These are phyloP conservation scores for Ophion ellenae DNA, from an alignment of 2,888 invertebrate species.

Conservation along the genomic window DNA sequence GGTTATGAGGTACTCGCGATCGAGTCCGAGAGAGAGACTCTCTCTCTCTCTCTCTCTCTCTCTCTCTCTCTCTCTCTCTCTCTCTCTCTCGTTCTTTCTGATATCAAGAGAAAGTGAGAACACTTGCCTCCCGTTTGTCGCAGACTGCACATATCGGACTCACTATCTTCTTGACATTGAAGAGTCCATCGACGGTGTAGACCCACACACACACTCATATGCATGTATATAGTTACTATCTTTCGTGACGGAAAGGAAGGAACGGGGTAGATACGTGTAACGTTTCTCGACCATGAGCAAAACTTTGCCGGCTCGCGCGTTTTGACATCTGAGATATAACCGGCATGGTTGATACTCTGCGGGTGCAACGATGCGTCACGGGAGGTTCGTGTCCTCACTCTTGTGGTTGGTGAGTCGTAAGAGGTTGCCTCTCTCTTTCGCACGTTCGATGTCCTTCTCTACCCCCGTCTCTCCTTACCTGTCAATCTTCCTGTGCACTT, in stretches of 20 bases:
- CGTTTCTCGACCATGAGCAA: conserved; percentile 60
- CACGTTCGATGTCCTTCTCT: conserved; percentile 18
- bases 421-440: conserved; percentile 10
- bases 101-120: background rate
- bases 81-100: conserved; percentile 20
- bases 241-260: conserved; percentile 41
- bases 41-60: too few relatives aligned
- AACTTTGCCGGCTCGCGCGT: conserved; percentile 68
- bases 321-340: conserved; percentile 71
- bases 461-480: conserved; percentile 55
- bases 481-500: conserved; percentile 47
- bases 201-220: conserved; percentile 8
- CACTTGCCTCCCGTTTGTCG: conserved; percentile 30
- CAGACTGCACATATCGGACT: conserved; percentile 61
- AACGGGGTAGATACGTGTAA: conserved; percentile 50
- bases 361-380: conserved; percentile 58
- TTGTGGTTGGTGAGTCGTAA: conserved; percentile 25
- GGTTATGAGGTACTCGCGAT: conserved; percentile 34
- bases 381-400: conserved; percentile 17
- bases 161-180: conserved; percentile 80
- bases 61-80: conserved; percentile 3
- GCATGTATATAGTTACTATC: conserved; percentile 36
- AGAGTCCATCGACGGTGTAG: conserved; percentile 63
- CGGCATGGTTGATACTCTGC: conserved; percentile 44
- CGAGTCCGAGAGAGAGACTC: conserved; percentile 40